These are phyloP conservation scores for Ectropis grisescens DNA, from an alignment of 1,140 invertebrate genomes.

Conservation along the genomic window DNA sequence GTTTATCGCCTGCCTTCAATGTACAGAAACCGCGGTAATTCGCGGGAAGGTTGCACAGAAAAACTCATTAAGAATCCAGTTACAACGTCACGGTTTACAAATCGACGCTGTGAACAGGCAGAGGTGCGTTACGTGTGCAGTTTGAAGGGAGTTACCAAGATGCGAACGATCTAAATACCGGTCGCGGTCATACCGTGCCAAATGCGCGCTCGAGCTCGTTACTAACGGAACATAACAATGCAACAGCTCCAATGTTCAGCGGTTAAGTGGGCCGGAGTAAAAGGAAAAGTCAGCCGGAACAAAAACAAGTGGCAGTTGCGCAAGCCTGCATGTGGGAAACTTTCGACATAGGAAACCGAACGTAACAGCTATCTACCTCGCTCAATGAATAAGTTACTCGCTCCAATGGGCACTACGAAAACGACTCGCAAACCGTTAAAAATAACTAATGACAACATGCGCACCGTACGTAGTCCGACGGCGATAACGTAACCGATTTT, in stretches of 20 bases:
- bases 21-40: too few species aligned
- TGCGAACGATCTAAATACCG: too few species aligned
- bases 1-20: too few species aligned
- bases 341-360: slow-evolving; percentile 47
- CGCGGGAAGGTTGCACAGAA: too few species aligned
- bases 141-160: too few species aligned
- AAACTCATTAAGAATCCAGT: too few species aligned
- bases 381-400: slow-evolving; percentile 40
- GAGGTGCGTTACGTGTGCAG: too few species aligned
- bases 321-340: slow-evolving; percentile 63
- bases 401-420: slow-evolving; percentile 19
- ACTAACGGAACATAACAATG: slow-evolving; percentile 11
- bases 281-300: slow-evolving; percentile 52
- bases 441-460: slow-evolving; percentile 66
- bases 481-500: slow-evolving; percentile 49
- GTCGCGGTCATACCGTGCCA: slow-evolving; percentile 5
- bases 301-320: slow-evolving; percentile 58
- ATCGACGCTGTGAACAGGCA: too few species aligned
- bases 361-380: slow-evolving; percentile 22
- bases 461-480: slow-evolving; percentile 11
- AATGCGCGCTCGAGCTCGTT: slow-evolving; percentile 1
- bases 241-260: slow-evolving; percentile 13
- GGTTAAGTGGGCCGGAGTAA: slow-evolving; percentile 29
- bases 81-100: too few species aligned
- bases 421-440: slow-evolving; percentile 41